Evolutionary conservation across 2,113 vertebrate species (phyloP).

Genomic region (Pimephales promelas): DNA sequence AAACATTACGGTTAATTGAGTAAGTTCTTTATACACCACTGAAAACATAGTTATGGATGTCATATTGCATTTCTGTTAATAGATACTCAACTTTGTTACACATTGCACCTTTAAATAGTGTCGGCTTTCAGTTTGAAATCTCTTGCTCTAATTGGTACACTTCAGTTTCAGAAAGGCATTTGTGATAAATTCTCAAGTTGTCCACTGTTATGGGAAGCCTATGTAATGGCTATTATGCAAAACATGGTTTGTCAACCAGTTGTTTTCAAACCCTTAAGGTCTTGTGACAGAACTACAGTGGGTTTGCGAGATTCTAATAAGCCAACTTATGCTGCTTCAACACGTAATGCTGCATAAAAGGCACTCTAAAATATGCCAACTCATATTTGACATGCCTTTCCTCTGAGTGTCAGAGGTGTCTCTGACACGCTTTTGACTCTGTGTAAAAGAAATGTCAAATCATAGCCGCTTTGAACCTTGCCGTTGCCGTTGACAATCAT

Average conservation of each 20-base stretch:
- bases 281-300: constrained; percentile 4
- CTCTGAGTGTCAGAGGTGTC: background rate
- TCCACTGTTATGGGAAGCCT: background rate
- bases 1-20: too few species aligned
- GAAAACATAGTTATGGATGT: too few species aligned
- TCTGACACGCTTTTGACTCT: background rate
- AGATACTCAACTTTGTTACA: too few species aligned
- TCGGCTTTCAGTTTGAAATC: background rate
- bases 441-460: background rate
- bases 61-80: too few species aligned
- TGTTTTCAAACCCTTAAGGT: background rate
- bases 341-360: background rate
- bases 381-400: constrained; percentile 28
- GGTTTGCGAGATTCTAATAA: background rate
- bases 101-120: too few species aligned
- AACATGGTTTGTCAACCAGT: constrained; percentile 4
- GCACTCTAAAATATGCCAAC: constrained; percentile 11
- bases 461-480: background rate
- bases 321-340: constrained; percentile 1
- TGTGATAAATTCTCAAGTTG: background rate
- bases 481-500: background rate
- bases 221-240: background rate
- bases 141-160: background rate
- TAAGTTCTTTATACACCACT: too few species aligned
- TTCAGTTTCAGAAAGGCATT: background rate